Evolutionary conservation across 2,888 invertebrate genomes (phyloP).

Genomic region (Endomychus coccineus): DNA sequence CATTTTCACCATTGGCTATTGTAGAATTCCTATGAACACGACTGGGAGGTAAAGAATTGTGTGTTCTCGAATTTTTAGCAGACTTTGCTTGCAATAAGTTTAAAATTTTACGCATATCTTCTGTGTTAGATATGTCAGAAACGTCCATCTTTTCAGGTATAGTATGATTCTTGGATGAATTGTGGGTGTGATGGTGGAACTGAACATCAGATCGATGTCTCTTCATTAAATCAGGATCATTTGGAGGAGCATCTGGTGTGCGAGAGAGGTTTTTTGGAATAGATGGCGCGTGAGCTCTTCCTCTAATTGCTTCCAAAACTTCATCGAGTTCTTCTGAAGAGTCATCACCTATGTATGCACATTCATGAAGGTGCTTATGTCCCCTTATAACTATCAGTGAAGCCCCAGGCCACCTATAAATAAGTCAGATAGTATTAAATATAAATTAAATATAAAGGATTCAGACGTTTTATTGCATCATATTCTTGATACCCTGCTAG

Average conservation of each 20-base stretch:
- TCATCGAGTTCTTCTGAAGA: slow-evolving; percentile 71
- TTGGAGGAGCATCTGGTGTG: slow-evolving; percentile 45
- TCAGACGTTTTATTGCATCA: too few species aligned
- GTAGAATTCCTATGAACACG: slow-evolving; percentile 48
- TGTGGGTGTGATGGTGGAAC: slow-evolving; percentile 51
- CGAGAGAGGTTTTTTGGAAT: slow-evolving; percentile 13
- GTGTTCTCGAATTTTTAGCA: slow-evolving; percentile 34
- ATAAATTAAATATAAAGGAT: too few species aligned
- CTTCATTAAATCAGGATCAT: slow-evolving; percentile 58
- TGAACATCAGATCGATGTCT: slow-evolving; percentile 54
- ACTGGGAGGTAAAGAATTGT: slow-evolving; percentile 12
- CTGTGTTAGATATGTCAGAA: slow-evolving; percentile 36
- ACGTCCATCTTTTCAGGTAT: slow-evolving; percentile 23
- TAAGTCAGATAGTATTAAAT: too few species aligned
- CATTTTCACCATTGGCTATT: slow-evolving; percentile 43
- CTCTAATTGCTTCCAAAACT: slow-evolving; percentile 37
- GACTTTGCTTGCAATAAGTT: too few species aligned
- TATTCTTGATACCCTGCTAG: too few species aligned
- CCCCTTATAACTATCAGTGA: slow-evolving; percentile 70
- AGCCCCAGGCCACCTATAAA: slow-evolving; percentile 63
- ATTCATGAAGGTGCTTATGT: slow-evolving; percentile 68
- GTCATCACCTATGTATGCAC: slow-evolving; percentile 74
- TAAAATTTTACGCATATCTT: slow-evolving; percentile 33
- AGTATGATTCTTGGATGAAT: slow-evolving; percentile 23
- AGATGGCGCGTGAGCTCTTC: slow-evolving; percentile 33